Percentiles rank a stretch among this genome's conserved stretches.
phyloP scores from a whole-genome alignment of 2,113 vertebrate species.

The Columba janthina region DNA sequence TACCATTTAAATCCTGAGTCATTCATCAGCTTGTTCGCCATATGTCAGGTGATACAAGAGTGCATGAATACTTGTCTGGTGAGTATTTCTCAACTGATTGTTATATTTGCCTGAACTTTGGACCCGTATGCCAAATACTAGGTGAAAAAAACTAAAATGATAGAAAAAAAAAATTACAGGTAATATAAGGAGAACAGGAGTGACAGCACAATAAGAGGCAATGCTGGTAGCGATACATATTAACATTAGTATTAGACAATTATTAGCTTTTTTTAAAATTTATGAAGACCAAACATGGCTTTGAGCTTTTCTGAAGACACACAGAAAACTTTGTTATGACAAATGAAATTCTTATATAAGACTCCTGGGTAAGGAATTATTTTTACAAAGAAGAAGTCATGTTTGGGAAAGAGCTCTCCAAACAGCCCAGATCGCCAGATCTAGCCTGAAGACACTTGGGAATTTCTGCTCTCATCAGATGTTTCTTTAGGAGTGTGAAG shows the following conservation, averaged over 20 bases:
- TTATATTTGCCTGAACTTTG: slow-evolving; percentile 76
- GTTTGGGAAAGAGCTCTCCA: neutral
- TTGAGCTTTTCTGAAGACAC: slow-evolving; percentile 19
- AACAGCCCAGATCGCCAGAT: rapidly evolving
- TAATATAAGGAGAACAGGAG: neutral
- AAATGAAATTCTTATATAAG: neutral
- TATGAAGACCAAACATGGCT: neutral
- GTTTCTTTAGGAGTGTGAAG: neutral
- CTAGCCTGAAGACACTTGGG: neutral
- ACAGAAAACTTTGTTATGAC: neutral
- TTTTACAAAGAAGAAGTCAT: neutral
- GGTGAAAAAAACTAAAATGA: slow-evolving; percentile 51
- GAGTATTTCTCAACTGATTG: slow-evolving; percentile 71
- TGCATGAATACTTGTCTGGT: slow-evolving; percentile 75
- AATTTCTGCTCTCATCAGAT: neutral
- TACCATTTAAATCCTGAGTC: slow-evolving; percentile 81
- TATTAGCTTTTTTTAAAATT: neutral
- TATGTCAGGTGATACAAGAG: slow-evolving; percentile 75
- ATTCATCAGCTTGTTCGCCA: slow-evolving; percentile 79
- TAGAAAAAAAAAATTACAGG: slow-evolving; percentile 1
- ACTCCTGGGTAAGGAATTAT: neutral
- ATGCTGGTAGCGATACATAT: neutral
- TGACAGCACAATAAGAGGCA: slow-evolving; percentile 14
- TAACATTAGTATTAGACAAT: neutral
- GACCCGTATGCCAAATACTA: slow-evolving; percentile 45